Base-by-base conservation (phyloP, 2,888 invertebrate genomes). In the Pyralis farinalis region DNA sequence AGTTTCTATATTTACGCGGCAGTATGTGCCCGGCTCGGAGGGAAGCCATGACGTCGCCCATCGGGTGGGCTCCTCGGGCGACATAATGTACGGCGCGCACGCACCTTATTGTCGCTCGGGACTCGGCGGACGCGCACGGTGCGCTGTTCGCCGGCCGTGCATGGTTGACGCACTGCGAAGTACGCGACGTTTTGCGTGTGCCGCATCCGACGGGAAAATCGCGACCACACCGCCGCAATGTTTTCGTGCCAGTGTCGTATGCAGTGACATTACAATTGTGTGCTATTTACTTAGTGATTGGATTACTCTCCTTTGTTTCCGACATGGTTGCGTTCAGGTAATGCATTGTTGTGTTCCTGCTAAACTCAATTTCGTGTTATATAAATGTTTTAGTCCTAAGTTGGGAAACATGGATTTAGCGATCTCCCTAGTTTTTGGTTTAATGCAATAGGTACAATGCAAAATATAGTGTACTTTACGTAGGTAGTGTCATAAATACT, bases 1-100 rank as follows among this genome's bases (percentile, higher is more conserved):
- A 63, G 75, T 75, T 75, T 85, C 86, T 87, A 87, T 83, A 86
- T 85, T 84, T 86, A 86, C 78, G 66, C 81, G 71, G 68, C 69
- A 66, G 77, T 81, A 71, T 71, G 78, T 75, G 78, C 76, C 73
- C 73, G 55, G 71, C 63, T 75, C 70, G 70, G 74, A 77, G 77
- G 77, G 81, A 79, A 85, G 73, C 66, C 70, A 72, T 78, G 84
- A 82, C 80, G 82, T 75, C 61, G 65, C 51, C 43, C 49, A 67
- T 60, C 63, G 56, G 55, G 47, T 55, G 60, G 61, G 52, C 55
- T 59, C 63, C 55, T 56, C 51, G 45, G 45, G 42, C 48, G 41
- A 42, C 43, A 45, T 47, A n/a, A 40, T 55, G 63, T 57, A 49
- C 53, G 45, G 45, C 53, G 48, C 43, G 47, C 54, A 55, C 64